These are phyloP conservation scores for Poecilia latipinna DNA, from an alignment of 2,113 vertebrate species.

Conservation along the genomic window DNA sequence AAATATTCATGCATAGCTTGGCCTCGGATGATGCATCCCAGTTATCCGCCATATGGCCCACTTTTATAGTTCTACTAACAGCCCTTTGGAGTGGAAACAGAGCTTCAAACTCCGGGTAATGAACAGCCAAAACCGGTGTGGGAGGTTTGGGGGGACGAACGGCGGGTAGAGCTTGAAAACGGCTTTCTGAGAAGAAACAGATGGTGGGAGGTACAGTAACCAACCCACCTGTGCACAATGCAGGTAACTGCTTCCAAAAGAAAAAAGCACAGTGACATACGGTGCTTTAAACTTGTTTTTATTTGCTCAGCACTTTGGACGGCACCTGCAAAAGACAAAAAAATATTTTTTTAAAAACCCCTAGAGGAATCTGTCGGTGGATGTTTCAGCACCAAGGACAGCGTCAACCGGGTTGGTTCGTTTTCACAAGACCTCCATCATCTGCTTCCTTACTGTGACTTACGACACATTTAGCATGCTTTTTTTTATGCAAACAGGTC, in stretches of 20 bases:
- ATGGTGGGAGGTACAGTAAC: conserved; percentile 48
- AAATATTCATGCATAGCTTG: conserved; percentile 1
- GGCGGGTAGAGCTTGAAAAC: conserved; percentile 8
- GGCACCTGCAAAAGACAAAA: conserved; percentile 8
- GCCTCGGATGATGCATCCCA: conserved; percentile 10
- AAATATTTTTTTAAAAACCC: no score
- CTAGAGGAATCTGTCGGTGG: conserved; percentile 4
- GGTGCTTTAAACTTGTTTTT: conserved; percentile 16
- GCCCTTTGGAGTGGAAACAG: conserved; percentile 19
- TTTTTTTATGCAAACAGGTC: background rate
- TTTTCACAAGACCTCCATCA: background rate
- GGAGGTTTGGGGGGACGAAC: conserved; percentile 4
- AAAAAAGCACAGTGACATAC: conserved; percentile 20
- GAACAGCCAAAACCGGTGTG: conserved; percentile 31
- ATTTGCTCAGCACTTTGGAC: conserved; percentile 57
- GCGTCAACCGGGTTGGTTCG: background rate
- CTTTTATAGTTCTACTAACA: conserved; percentile 1
- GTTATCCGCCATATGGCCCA: conserved; percentile 43
- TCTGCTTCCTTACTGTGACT: background rate
- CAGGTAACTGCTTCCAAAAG: conserved; percentile 32
- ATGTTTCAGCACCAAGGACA: conserved; percentile 61
- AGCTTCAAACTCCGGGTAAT: conserved; percentile 11
- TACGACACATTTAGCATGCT: background rate
- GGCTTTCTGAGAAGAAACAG: conserved; percentile 37
- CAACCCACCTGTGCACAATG: conserved; percentile 25